Evolutionary conservation across 2,113 vertebrate species (phyloP).

Genomic region (Pygoscelis adeliae): DNA sequence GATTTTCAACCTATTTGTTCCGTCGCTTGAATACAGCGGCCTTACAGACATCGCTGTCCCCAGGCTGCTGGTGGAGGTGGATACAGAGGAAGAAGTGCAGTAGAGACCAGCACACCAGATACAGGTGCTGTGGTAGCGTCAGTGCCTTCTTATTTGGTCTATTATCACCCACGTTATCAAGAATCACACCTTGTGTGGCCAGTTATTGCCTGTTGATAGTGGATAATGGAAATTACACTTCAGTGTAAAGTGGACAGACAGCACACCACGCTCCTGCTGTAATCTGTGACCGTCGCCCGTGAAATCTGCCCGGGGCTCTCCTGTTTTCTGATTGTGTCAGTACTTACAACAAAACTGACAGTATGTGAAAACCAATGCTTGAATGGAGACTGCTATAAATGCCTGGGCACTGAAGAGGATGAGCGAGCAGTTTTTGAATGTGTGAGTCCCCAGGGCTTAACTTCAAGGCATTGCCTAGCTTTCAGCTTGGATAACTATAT

Average conservation of each 20-base stretch:
- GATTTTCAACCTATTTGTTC: not conserved
- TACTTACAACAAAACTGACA: not conserved
- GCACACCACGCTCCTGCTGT: rapidly evolving
- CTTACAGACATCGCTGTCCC: too few relatives aligned
- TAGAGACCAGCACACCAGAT: not conserved
- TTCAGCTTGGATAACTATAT: not conserved
- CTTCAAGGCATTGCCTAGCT: not conserved
- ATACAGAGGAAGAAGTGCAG: not conserved
- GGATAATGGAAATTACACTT: not conserved
- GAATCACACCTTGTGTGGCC: not conserved
- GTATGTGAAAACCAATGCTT: not conserved
- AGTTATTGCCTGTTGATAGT: not conserved
- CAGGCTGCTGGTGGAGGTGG: not conserved
- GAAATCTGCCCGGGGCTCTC: not conserved
- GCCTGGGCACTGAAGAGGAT: not conserved
- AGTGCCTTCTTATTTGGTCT: not conserved
- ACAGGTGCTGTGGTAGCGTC: too few relatives aligned
- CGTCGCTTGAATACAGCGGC: rapidly evolving
- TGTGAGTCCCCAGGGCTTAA: not conserved
- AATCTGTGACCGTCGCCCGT: not conserved
- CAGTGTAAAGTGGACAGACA: not conserved
- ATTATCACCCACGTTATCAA: not conserved
- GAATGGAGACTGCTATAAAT: not conserved
- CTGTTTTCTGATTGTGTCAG: not conserved
- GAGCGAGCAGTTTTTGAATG: not conserved